phyloP scores from a whole-genome alignment of 35 echinoderm and acorn worm genomes.

The Lytechinus variegatus region DNA sequence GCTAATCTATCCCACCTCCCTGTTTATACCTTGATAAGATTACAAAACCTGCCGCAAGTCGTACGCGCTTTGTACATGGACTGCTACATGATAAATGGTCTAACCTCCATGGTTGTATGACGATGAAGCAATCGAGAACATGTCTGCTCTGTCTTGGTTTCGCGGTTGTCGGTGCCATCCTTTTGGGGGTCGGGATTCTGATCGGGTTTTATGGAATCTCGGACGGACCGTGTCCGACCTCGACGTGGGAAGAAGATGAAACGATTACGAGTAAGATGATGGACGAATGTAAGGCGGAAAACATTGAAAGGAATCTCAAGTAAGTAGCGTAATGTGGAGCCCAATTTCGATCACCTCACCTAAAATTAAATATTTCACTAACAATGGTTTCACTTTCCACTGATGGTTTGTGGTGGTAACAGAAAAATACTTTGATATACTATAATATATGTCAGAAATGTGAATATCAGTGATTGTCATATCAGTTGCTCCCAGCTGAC shows the following conservation, averaged over 20 bases:
- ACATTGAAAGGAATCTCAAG: constrained; percentile 36
- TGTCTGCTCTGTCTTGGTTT: neutral
- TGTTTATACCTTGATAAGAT: no score
- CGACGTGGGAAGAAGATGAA: neutral
- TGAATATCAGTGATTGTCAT: no score
- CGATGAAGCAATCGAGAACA: neutral
- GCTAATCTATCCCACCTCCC: no score
- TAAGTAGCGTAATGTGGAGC: neutral
- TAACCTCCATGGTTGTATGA: neutral
- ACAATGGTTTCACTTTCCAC: neutral
- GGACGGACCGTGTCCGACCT: neutral
- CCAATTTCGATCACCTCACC: neutral
- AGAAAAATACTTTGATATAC: no score
- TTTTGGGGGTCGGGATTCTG: neutral
- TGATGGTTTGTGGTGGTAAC: no score
- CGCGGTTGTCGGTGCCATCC: neutral
- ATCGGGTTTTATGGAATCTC: constrained; percentile 17
- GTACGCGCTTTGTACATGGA: no score
- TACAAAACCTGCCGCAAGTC: no score
- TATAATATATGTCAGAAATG: no score
- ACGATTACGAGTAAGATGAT: constrained; percentile 1
- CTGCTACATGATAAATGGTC: neutral
- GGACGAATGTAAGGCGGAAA: constrained; percentile 39
- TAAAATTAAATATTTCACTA: neutral
- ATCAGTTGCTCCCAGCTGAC: no score